Base-by-base conservation (phyloP, 2,113 vertebrate genomes). In the Bujurquina vittata region DNA sequence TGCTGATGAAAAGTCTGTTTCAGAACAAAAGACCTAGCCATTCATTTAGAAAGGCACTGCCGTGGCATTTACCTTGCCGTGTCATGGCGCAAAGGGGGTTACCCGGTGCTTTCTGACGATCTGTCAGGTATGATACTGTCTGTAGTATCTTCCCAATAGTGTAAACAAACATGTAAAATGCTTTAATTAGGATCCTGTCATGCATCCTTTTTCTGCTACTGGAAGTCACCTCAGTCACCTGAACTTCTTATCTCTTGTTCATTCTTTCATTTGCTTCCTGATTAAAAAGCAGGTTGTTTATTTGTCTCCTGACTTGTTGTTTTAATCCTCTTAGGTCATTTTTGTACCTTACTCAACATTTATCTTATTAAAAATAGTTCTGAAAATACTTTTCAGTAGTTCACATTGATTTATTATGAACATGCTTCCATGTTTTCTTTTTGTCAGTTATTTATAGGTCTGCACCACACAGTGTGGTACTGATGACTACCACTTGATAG, bases 391-490 rank as follows among this genome's bases (percentile, higher is more conserved):
- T 76, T 65, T 35, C 17, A 2, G 14, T 22, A 58, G 29, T 23
- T 55, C 18, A 37, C 37, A 23, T 14, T 2, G 54, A 73, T 73
- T 12, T 18, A 76, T 29, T n/a, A 49, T 59, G 56, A 37, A n/a
- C 18, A 79, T 43, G 14, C 73, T 62, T 81, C 4, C 22, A 62
- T 31, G n/a, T 75, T 67, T 46, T 79, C 10, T 40, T 31, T 43
- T 40, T 43, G 4, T 84, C 59, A 18, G 56, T n/a, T 62, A 63
- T 84, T 80, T 55, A 4, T 56, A 60, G 20, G 8, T 59, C 26
- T 59, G 5, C 35, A 61, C 17, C 20, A 29, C 6, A 57, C 59
- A 65, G 33, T 55, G 77, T 85, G 88, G 87, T 88, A 79, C 18
- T 56, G 49, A 79, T 80, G 46, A 82, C 1, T 77, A 22, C 63